Base-by-base conservation (phyloP, 1,140 invertebrate genomes). In the Globodera ellingtonae region DNA sequence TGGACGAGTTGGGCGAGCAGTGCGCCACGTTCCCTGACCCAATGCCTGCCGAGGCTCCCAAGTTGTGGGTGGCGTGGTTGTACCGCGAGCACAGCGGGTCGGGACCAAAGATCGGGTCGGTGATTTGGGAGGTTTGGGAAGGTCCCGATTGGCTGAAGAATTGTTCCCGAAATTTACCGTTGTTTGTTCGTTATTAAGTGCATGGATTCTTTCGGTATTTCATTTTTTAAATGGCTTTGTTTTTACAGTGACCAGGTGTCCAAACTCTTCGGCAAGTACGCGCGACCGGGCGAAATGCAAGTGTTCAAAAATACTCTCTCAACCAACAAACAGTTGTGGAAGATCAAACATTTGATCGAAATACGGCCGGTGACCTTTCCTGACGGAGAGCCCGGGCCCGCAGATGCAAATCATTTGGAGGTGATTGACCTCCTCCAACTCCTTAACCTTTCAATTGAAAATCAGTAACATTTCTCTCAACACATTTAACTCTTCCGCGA, bases 291-390 rank as follows among this genome's bases (percentile, higher is more conserved):
- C 6, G 73, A 80, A 67, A 82, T 89, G 84, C 77, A 85, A 35
- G 75, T 88, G 47, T 87, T 88, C 84, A 85, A 83, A 67, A 88
- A 88, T 73, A 89, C 87, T 6, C 70, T 80, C 13, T 82, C 80
- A n/a, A 79, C 79, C n/a, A 88, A 88, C 67, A 75, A 81, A 47
- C 78, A 86, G 66, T 65, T 88, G 18, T 88, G 88, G 88, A 75
- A 86, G 59, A 70, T 88, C n/a, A 88, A 88, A 69, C 86, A 88
- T 79, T 70, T 89, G 24, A 88, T 88, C 62, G 87, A 88, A 76
- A 47, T 88, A 47, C 79, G 79, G 10, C 87, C 87, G 3, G 67
- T 88, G 6, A 77, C 76, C 56, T 88, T 88, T 77, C 86, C 87
- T 0, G 82, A 88, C 76, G 87, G 87, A n/a, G 87, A 88, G 65